Evolutionary conservation across 2,888 invertebrate species (phyloP), one percentile per base, ranked within the genome.

Genomic region (Microctonus brassicae): DNA sequence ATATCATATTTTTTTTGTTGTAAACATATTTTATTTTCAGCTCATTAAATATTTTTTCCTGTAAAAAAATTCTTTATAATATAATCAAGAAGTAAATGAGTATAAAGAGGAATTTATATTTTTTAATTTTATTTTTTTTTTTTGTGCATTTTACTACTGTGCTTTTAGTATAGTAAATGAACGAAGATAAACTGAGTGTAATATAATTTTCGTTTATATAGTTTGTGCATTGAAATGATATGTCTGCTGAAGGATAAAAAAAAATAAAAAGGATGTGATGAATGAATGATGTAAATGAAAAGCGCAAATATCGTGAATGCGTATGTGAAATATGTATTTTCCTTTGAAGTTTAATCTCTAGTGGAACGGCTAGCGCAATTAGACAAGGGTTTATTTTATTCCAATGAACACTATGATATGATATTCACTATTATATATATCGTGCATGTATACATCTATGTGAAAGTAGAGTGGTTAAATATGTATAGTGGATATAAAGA

Each of bases 331-430:
- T 11, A 36, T 10, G 22, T 24, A 66, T 64, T 73, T 74, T 78
- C 78, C 78, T 84, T 84, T 84, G 79, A 84, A 83, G 84, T 84
- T 81, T 83, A 84, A 84, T 84, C 83, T 84, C 81, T 83, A 84
- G 84, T 84, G 83, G 84, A 81, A 81, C 78, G 75, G 79, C 71
- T 75, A 79, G 75, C 73, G 83, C 84, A 84, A 84, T 84, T 84
- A 84, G 82, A 72, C 77, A 74, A 74, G 79, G 78, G 64, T 81
- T 82, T 82, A 83, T 81, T 84, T 83, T 80, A 76, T 75, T 73
- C 72, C 67, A 75, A 76, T 76, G 68, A 64, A 63, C 64, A 24
- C 55, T 61, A 7, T 29, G n/a, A 29, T 29, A 29, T 7, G 7
- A 7, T 29, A 7, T 29, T 29, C 29, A 29, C 29, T n/a, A n/a